Evolutionary conservation across 1,140 invertebrate genomes (phyloP), one percentile per base, ranked within the genome.

Genomic region (Akabosia matsudoensis): DNA sequence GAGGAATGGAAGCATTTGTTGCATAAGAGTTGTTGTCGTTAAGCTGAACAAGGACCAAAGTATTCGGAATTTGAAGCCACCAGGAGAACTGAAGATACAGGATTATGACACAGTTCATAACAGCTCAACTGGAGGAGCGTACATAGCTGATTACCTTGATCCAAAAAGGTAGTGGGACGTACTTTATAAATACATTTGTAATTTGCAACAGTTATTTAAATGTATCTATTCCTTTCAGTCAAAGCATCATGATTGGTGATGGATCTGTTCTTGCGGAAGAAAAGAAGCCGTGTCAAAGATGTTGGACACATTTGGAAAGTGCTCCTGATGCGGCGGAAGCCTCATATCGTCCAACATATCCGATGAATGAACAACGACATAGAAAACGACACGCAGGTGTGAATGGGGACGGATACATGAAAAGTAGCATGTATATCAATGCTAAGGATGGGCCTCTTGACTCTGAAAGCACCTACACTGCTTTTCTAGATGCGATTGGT

Each of bases 1-100:
- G 83, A 85, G 93, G 75, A 95, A 95, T 83, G 94, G 93, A 14
- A 90, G 90, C 3, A 94, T 96, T 79, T 95, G 93, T 84, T 95
- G 93, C 80, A 93, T 73, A 78, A 88, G 92, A 81, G 86, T 95
- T 61, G 92, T 92, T 85, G 85, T 95, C 80, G 89, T 95, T 0
- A 89, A 90, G 77, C 86, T 94, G 75, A 85, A 88, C 74, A 86
- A 87, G 0, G 87, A 90, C 14, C 88, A 90, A 80, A 88, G 87
- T 67, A 85, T 91, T 77, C 87, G 87, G 22, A 89, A 91, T 79
- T 83, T 94, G 37, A 89, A 90, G 14, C 82, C 87, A 0, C 91
- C 92, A 0, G 87, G 90, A 72, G 88, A 91, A 75, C 85, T 94
- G 0, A 85, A 85, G 16, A 85, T 94, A 22, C 87, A 89, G 14